Base-by-base conservation (phyloP, 1,140 invertebrate species). In the Drosophila arizonae region DNA sequence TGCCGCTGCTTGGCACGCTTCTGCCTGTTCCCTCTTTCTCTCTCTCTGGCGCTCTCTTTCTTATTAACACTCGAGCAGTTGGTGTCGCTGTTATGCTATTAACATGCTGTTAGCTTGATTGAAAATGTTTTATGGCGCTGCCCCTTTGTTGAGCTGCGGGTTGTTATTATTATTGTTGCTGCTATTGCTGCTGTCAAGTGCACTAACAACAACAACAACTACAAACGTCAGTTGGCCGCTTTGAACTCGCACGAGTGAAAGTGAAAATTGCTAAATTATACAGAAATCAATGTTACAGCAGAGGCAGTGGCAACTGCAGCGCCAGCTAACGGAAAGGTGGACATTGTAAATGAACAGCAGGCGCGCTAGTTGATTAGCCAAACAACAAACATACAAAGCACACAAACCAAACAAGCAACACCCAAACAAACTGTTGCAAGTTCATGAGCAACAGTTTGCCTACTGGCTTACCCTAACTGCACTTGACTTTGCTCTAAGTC, bases 41-140 rank as follows among this genome's bases (percentile, higher is more conserved):
- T 36, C 45, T 55, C 55, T 55, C 50, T 36, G 10, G 2, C 24
- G 3, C 26, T 46, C 43, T 46, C 17, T 17, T 52, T 55, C 17
- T 26, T 46, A 69, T 60, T 78, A 67, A 46, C 71, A 72, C 69
- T 66, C 52, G 52, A 51, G 24, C 61, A 33, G 70, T 62, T 72
- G 41, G 75, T 79, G 77, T 71, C 61, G 79, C 77, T 79, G 72
- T 64, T 62, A 58, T 72, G 82, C 72, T 76, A 86, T 86, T 86
- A 86, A 86, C 82, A 88, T 88, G 79, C 69, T 88, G 82, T 88
- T 86, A 82, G 87, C 78, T 88, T 86, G 84, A 86, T 86, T 87
- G 82, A 82, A 86, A 86, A 79, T 86, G 79, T 68, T 86, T 87
- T 86, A 86, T 85, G 74, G 74, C 65, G 68, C 62, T 71, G 72